Conservation (phyloP, 2,888 invertebrate genomes). For the Nudaria mundana region DNA sequence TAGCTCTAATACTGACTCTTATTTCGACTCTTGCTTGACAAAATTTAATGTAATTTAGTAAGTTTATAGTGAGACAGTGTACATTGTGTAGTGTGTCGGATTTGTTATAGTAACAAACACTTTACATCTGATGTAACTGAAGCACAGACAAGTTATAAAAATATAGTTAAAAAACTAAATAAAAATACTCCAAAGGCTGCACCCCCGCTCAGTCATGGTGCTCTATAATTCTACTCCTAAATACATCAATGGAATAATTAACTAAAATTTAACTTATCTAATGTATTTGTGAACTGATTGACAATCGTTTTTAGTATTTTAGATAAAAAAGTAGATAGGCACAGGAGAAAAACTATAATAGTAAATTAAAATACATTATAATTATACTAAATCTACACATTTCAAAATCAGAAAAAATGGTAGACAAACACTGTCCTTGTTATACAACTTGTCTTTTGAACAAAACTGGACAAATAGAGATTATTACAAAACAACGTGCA, state of each 20-base stretch:
- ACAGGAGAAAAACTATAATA: slow-evolving; percentile 9
- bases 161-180: slow-evolving; percentile 66
- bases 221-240: slow-evolving; percentile 29
- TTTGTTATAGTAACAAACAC: slow-evolving; percentile 11
- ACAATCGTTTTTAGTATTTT: slow-evolving; percentile 10
- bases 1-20: slow-evolving; percentile 54
- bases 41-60: slow-evolving; percentile 12
- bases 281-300: slow-evolving; percentile 26
- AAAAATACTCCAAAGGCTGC: slow-evolving; percentile 59
- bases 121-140: slow-evolving; percentile 50
- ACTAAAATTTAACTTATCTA: slow-evolving; percentile 49
- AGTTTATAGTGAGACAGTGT: slow-evolving; percentile 3
- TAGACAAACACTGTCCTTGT: background rate
- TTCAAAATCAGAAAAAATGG: slow-evolving; percentile 1
- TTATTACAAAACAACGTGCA: slow-evolving; percentile 9
- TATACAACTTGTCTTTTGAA: slow-evolving; percentile 5
- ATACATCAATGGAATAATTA: slow-evolving; percentile 31
- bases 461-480: slow-evolving; percentile 2
- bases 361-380: slow-evolving; percentile 11
- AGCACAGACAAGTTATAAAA: slow-evolving; percentile 59
- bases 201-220: slow-evolving; percentile 62
- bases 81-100: background rate
- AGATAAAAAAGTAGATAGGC: slow-evolving; percentile 10
- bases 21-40: slow-evolving; percentile 11
- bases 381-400: slow-evolving; percentile 8